Percentiles rank a stretch among this genome's conserved stretches.
These are phyloP conservation scores for Casuarius casuarius DNA, from an alignment of 2,113 vertebrate species.

Conservation along the genomic window DNA sequence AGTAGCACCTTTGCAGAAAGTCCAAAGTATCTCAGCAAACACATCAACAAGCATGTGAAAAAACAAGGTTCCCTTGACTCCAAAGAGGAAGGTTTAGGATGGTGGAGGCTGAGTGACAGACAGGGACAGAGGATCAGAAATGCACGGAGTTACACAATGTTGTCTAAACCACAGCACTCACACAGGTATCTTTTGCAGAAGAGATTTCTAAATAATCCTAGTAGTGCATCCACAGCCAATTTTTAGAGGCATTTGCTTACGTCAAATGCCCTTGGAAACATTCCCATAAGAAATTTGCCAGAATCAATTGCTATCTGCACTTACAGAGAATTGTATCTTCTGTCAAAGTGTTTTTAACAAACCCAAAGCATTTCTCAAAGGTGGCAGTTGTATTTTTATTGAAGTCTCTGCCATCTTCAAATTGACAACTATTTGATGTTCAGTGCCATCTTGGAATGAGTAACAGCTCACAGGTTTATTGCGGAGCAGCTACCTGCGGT, in stretches of 20 bases:
- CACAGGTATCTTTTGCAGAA: not conserved
- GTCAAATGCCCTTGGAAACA: slow-evolving; percentile 20
- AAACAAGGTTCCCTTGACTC: not conserved
- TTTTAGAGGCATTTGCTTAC: slow-evolving; percentile 4
- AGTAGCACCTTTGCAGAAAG: not conserved
- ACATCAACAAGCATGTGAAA: not conserved
- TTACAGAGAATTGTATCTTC: not conserved
- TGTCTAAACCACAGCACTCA: not conserved
- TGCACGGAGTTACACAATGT: not conserved
- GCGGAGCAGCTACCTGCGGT: not conserved
- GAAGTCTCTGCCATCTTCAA: not conserved
- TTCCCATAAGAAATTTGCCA: not conserved
- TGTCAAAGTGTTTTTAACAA: not conserved
- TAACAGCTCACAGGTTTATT: slow-evolving; percentile 4
- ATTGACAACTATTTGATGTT: slow-evolving; percentile 4
- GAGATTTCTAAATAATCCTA: not conserved
- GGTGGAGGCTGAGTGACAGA: not conserved
- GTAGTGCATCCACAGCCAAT: not conserved
- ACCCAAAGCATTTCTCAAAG: slow-evolving; percentile 16
- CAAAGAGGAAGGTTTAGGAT: not conserved
- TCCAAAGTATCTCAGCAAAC: not conserved
- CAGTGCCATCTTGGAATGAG: not conserved
- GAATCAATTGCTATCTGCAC: slow-evolving; percentile 17
- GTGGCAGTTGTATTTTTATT: slow-evolving; percentile 25
- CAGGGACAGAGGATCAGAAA: not conserved